Percentiles rank a stretch among this genome's conserved stretches.
Conservation (phyloP, 2,113 vertebrate species). For the Dinomys branickii region DNA sequence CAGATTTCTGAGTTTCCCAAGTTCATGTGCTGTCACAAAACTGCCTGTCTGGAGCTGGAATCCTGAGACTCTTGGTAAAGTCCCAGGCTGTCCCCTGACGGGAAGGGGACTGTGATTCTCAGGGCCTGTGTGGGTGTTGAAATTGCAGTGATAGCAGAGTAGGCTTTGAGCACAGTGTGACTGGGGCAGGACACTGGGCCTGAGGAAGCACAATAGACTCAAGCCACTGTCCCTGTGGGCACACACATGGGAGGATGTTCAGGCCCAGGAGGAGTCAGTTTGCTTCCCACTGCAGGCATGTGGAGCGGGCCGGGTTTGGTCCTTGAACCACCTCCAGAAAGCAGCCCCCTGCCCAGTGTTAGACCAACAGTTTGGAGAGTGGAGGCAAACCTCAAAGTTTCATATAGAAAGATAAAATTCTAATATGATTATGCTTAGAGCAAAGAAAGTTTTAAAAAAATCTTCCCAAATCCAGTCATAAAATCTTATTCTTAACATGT, state of each 20-base stretch:
- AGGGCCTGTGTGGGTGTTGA: conserved; percentile 24
- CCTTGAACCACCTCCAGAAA: conserved; percentile 44
- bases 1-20: not conserved
- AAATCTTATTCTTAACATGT: not conserved
- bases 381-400: not conserved
- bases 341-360: not conserved
- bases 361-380: conserved; percentile 51
- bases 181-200: not conserved
- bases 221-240: conserved; percentile 55
- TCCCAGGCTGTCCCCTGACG: not conserved
- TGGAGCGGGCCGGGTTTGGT: not conserved
- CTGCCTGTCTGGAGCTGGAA: not conserved
- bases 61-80: not conserved
- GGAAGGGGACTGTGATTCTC: not conserved
- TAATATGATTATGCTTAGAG: not conserved
- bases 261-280: not conserved
- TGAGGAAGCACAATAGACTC: not conserved
- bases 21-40: not conserved
- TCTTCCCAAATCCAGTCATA: conserved; percentile 38
- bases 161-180: conserved; percentile 3
- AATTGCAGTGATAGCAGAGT: conserved; percentile 32
- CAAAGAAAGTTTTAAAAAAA: not conserved
- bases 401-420: conserved; percentile 43
- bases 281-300: fast-evolving
- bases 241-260: not conserved